These are phyloP conservation scores for Mobula birostris DNA, from an alignment of 2,113 vertebrate genomes.

Conservation along the genomic window DNA sequence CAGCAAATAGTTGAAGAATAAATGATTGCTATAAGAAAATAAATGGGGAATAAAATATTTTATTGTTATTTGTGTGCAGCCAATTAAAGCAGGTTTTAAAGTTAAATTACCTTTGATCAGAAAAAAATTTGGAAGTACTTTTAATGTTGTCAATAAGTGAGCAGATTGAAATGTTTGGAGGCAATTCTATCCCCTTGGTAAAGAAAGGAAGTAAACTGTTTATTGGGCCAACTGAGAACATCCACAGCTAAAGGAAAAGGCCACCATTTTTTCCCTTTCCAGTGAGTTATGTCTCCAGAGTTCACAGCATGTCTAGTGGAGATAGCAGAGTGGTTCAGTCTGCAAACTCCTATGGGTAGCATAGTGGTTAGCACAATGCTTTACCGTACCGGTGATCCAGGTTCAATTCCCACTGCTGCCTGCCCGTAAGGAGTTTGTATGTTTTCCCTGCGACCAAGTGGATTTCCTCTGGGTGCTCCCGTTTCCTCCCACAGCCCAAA, in stretches of 20 bases:
- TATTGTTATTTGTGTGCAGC: not conserved
- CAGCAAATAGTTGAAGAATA: not conserved
- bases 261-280: not conserved
- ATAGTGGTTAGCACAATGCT: too few species aligned
- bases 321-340: not conserved
- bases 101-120: too few species aligned
- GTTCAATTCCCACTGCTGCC: too few species aligned
- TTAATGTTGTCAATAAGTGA: not conserved
- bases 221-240: not conserved
- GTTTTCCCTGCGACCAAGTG: too few species aligned
- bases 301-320: not conserved
- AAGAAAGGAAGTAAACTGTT: not conserved
- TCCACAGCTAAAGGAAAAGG: not conserved
- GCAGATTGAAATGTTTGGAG: not conserved
- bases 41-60: not conserved
- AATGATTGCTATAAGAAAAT: not conserved
- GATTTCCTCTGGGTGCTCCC: too few species aligned
- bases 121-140: not conserved
- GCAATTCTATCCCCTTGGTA: not conserved
- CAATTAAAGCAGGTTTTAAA: not conserved
- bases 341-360: not conserved
- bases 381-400: too few species aligned
- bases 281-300: not conserved
- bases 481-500: too few species aligned
- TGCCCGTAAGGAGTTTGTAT: too few species aligned